phyloP scores from a whole-genome alignment of 1,140 invertebrate genomes.

The Zaprionus inermis region DNA sequence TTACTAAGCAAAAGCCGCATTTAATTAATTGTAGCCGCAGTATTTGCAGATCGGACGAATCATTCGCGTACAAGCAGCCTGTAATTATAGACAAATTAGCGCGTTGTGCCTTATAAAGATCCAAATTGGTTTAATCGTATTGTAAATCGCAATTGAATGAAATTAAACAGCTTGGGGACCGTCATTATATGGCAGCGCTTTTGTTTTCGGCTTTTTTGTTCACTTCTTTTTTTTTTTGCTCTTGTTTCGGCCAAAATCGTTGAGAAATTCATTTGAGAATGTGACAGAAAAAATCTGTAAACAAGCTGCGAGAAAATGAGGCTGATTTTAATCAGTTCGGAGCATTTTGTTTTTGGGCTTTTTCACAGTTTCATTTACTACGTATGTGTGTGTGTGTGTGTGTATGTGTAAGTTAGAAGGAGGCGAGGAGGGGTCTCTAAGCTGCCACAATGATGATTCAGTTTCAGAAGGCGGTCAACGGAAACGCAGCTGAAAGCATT shows the following conservation, averaged over 20 bases:
- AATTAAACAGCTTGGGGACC: conserved; percentile 39
- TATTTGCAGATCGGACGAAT: conserved; percentile 46
- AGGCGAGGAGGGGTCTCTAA: neutral
- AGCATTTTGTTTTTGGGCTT: conserved; percentile 21
- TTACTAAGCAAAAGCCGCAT: conserved; percentile 30
- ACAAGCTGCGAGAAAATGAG: conserved; percentile 59
- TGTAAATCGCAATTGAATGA: conserved; percentile 60
- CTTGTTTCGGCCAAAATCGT: conserved; percentile 60
- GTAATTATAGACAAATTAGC: conserved; percentile 76
- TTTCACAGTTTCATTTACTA: neutral
- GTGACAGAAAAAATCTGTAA: conserved; percentile 69
- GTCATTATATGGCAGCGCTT: conserved; percentile 59
- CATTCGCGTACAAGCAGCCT: conserved; percentile 39
- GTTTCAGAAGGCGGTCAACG: conserved; percentile 57
- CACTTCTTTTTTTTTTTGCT: conserved; percentile 42
- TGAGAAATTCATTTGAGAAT: conserved; percentile 66
- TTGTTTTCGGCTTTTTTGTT: conserved; percentile 37
- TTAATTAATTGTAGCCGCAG: conserved; percentile 37
- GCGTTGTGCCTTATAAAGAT: conserved; percentile 53
- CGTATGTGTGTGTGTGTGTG: neutral
- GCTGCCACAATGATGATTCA: conserved; percentile 58
- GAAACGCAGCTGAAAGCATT: conserved; percentile 53
- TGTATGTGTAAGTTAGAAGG: too few species aligned
- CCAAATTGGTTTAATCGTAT: conserved; percentile 73
- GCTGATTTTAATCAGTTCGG: conserved; percentile 62